Evolutionary conservation across 2,797 vertebrate species (phyloP), one percentile per base, ranked within the genome.

Genomic region (Chloroceryle inda): DNA sequence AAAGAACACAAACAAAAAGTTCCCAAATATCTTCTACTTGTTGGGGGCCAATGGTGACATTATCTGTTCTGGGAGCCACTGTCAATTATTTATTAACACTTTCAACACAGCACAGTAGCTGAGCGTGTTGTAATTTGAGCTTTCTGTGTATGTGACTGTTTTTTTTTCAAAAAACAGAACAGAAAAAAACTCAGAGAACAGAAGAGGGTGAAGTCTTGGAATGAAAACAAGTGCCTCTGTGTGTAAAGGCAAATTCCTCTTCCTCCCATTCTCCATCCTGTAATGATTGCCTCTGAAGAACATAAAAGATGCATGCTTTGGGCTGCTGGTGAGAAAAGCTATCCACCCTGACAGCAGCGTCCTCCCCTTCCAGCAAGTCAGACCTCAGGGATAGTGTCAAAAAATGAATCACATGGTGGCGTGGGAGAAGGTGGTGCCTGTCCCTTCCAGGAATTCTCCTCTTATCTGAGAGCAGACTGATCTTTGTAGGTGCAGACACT

Each of bases 81-180:
- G 78, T 93, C 94, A 94, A 77, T 96, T 92, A 94, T 93, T 97
- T 95, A 96, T 93, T 72, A 95, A 67, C 61, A 82, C 63, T 55
- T 89, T 68, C 75, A 89, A 67, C 26, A 56, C 20, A 78, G 52
- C 23, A 69, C 68, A 89, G 49, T 22, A 52, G 38, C 38, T 63
- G 73, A 89, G 33, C 31, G 38, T 1, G 1, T 78, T 92, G 67
- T 0, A 0, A 37, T 59, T 59, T 35, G 42, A 5, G n/a, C 16
- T 58, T 94, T 69, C 45, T 62, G 5, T 45, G 1, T 27, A 11
- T 78, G 6, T 63, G 69, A 72, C 64, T 72, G 75, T 78, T 83
- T 13, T 11, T 64, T 83, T 85, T 68, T 42, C 66, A 88, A 84
- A 86, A 84, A 89, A 50, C 55, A 64, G 16, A 35, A 47, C 31